Conservation (phyloP, 2,888 invertebrate genomes). For the Meghimatium bilineatum region DNA sequence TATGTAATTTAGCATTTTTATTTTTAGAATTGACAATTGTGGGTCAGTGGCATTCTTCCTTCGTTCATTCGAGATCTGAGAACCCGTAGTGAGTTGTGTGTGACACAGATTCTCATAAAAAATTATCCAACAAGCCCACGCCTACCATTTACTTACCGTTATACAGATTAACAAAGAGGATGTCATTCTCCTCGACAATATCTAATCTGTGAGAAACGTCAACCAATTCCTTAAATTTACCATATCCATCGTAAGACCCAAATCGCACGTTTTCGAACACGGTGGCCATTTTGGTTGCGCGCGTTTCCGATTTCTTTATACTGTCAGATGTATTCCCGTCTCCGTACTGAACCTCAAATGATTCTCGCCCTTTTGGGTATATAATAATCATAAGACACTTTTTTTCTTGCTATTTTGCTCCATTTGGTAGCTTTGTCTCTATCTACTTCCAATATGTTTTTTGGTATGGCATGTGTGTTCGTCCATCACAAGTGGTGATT, state of each 20-base stretch:
- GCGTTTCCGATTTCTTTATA: slow-evolving; percentile 25
- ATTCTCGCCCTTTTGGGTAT: no score
- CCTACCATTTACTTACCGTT: slow-evolving; percentile 62
- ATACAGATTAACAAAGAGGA: slow-evolving; percentile 63
- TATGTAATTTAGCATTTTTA: no score
- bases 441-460: no score
- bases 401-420: not conserved
- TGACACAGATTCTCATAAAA: no score
- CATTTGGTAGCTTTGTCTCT: not conserved
- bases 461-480: no score
- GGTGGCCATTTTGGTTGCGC: slow-evolving; percentile 72
- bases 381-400: no score
- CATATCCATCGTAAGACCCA: slow-evolving; percentile 69
- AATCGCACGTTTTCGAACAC: slow-evolving; percentile 75
- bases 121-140: no score
- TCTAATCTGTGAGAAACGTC: slow-evolving; percentile 63
- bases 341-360: not conserved
- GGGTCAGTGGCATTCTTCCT: no score
- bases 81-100: no score
- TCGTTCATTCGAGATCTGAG: no score
- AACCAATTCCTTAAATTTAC: slow-evolving; percentile 61
- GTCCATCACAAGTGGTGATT: no score
- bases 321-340: not conserved
- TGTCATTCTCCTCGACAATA: slow-evolving; percentile 60
- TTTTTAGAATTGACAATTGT: no score